Evolutionary conservation across 2,113 vertebrate genomes (phyloP).

Genomic region (Sarotherodon lohbergeri): DNA sequence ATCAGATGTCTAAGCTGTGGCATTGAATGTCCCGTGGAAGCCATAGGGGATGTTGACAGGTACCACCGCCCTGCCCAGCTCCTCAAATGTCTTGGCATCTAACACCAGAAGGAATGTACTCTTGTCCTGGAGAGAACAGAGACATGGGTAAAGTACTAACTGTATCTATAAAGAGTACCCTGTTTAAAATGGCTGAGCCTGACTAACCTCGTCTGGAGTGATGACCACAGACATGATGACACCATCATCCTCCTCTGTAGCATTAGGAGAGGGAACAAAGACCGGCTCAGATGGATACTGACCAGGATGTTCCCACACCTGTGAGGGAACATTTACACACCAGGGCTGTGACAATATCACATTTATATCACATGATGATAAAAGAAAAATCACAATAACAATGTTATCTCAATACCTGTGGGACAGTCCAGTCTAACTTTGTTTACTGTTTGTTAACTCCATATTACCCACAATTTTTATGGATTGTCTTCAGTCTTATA

Average conservation of each 20-base stretch:
- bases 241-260: slow-evolving; percentile 80
- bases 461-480: not conserved
- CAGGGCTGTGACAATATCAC: not conserved
- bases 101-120: slow-evolving; percentile 83
- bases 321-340: not conserved
- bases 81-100: slow-evolving; percentile 82
- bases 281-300: slow-evolving; percentile 87
- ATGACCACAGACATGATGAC: slow-evolving; percentile 85
- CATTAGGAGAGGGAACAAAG: slow-evolving; percentile 79
- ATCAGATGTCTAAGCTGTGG: not conserved
- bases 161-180: not conserved
- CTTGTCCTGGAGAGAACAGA: slow-evolving; percentile 67
- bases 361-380: not conserved
- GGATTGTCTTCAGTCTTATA: not conserved
- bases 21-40: slow-evolving; percentile 81
- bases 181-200: not conserved
- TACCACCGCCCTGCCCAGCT: slow-evolving; percentile 81
- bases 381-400: not conserved
- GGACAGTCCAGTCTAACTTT: not conserved
- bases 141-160: not conserved
- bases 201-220: slow-evolving; percentile 78
- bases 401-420: not conserved
- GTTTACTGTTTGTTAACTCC: not conserved
- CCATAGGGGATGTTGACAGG: slow-evolving; percentile 82
- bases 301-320: slow-evolving; percentile 84